Evolutionary conservation across 2,113 vertebrate species (phyloP), one percentile per base, ranked within the genome.

Genomic region (Prolemur simus): DNA sequence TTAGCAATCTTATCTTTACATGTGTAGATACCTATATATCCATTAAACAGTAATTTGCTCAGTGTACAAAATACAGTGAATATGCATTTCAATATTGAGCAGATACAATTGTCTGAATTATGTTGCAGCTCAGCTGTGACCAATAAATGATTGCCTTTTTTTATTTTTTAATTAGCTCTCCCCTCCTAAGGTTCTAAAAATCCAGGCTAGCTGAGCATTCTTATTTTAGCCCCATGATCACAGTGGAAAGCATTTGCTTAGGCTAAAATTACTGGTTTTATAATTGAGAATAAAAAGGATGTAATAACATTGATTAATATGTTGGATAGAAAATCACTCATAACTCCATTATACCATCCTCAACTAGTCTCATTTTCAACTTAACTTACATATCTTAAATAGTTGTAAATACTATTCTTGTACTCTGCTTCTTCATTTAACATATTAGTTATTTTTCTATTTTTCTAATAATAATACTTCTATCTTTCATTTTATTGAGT

Each of bases 201-300:
- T 91, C 73, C 7, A 89, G 25, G 0, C 45, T 76, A 45, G 17
- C 52, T 85, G 52, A 81, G 7, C 90, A 76, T 87, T 91, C 52
- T 93, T 89, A 56, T 54, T 90, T 91, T 90, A 64, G 27, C 58
- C 29, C 95, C 52, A 58, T 74, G 56, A 84, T 78, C 32, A 34
- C 27, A 71, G 23, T 86, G 7, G 47, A 87, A 92, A 86, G 11
- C 25, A 78, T 54, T 88, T 56, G 7, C 3, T 60, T 91, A 76
- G 10, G 88, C 21, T 56, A 42, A 73, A 76, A 87, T 13, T 39
- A 52, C 25, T 87, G 21, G 21, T 83, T 94, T 93, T 94, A 83
- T 25, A 92, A 63, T 3, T 82, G 63, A 97, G 60, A 77, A 90
- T 88, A n/a, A 89, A 83, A 95, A 76, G 83, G 32, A 47, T 58